These are phyloP conservation scores for Brachionus angularis DNA, from an alignment of 1,140 invertebrate genomes.

Conservation along the genomic window DNA sequence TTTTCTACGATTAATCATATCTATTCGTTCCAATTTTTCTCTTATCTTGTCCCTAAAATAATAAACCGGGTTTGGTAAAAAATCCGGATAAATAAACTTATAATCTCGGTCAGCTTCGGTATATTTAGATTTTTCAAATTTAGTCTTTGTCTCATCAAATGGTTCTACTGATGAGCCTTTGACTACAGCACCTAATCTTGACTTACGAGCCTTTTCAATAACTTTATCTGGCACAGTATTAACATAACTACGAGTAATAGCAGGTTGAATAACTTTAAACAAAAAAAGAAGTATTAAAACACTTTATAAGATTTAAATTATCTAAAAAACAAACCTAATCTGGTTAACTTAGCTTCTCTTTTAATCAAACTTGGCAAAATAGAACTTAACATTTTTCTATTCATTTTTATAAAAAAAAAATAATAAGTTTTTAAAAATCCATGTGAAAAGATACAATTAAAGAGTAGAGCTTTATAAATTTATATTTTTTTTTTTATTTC, in stretches of 20 bases:
- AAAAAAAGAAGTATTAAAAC: background rate
- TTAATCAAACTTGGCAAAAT: background rate
- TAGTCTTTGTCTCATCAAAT: background rate
- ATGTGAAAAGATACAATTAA: conserved; percentile 36
- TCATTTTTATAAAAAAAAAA: background rate
- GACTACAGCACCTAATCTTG: conserved; percentile 18
- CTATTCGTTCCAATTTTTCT: conserved; percentile 82
- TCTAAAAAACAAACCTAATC: background rate
- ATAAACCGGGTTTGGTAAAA: conserved; percentile 78
- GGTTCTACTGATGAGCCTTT: background rate
- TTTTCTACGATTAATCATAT: conserved; percentile 81
- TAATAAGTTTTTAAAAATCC: conserved; percentile 13
- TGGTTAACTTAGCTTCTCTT: background rate
- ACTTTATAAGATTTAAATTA: background rate
- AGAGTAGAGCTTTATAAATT: too few relatives aligned
- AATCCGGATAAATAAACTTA: conserved; percentile 78
- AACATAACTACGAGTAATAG: background rate
- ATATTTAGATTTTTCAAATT: background rate
- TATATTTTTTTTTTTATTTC: background rate
- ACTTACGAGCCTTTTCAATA: conserved; percentile 27
- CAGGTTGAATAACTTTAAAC: background rate
- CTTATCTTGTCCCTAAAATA: conserved; percentile 71
- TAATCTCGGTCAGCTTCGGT: conserved; percentile 30
- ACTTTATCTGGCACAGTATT: conserved; percentile 31
- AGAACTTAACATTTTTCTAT: conserved; percentile 15